Evolutionary conservation across 2,888 invertebrate genomes (phyloP), one percentile per base, ranked within the genome.

Genomic region (Stictocephala bisonia): DNA sequence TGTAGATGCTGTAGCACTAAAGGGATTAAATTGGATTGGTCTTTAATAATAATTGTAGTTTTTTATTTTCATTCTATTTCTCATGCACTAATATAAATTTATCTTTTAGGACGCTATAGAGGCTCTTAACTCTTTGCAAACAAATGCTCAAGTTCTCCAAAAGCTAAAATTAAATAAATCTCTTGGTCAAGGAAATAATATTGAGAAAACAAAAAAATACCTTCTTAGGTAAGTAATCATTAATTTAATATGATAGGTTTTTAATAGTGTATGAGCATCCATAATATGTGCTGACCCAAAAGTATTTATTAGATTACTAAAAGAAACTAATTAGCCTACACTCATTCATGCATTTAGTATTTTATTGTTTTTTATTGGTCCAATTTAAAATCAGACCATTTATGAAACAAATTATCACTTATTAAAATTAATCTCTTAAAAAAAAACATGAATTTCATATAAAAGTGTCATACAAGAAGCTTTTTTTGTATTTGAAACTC

Each of bases 81-180:
- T 35, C 11, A 11, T 35, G 11, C 11, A 7, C 35, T 9, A 35
- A 35, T 9, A 35, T 7, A 9, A 35, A 11, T 35, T 9, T 7
- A 9, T 35, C 11, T 82, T 83, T 70, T 80, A 95, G 94, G 89
- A 89, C 77, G 91, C 93, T 29, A 87, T 95, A 1, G 84, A 86
- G 70, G 86, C 89, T 58, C 84, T 95, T 24, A 93, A 93, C 81
- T 84, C 84, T 0, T 84, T 95, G 7, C 94, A 94, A 83, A 90
- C 91, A 40, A 94, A 94, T 83, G 89, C 89, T 26, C 85, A 87
- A 0, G 85, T 87, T 75, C 85, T 91, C 78, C 87, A 87, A 75
- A 87, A 87, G 77, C 79, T 83, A 1, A 78, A 81, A 20, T 76
- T 76, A 15, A 73, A 75, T 71, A 74, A 78, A 73, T 58, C 75